These are phyloP conservation scores for Rhea pennata DNA, from an alignment of 2,113 vertebrate genomes.

Conservation along the genomic window DNA sequence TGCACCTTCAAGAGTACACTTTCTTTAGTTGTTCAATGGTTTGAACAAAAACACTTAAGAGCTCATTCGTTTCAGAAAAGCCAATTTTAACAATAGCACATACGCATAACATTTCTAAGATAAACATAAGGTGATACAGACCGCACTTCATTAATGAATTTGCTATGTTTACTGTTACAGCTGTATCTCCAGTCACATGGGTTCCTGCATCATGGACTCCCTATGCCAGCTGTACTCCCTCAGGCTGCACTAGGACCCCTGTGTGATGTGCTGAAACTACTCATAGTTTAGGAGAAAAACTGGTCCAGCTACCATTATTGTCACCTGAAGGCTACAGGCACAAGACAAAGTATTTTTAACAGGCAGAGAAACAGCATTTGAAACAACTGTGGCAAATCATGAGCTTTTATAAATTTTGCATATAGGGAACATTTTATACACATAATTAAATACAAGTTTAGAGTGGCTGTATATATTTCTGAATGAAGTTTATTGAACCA, in stretches of 20 bases:
- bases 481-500: not conserved
- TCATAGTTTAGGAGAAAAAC: not conserved
- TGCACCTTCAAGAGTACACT: not conserved
- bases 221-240: not conserved
- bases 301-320: not conserved
- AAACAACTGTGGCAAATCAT: not conserved
- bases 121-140: not conserved
- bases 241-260: not conserved
- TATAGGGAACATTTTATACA: not conserved
- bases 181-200: not conserved
- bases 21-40: not conserved
- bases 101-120: not conserved
- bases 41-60: not conserved
- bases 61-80: not conserved
- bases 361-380: not conserved
- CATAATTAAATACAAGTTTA: not conserved
- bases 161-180: not conserved
- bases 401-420: not conserved
- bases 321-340: not conserved
- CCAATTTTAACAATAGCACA: constrained; percentile 19
- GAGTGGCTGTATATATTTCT: not conserved
- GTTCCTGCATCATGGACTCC: not conserved
- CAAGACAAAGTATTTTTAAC: not conserved
- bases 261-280: not conserved
- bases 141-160: not conserved